Evolutionary conservation across 2,113 vertebrate species (phyloP), one percentile per base, ranked within the genome.

Genomic region (Sebastes schlegelii): DNA sequence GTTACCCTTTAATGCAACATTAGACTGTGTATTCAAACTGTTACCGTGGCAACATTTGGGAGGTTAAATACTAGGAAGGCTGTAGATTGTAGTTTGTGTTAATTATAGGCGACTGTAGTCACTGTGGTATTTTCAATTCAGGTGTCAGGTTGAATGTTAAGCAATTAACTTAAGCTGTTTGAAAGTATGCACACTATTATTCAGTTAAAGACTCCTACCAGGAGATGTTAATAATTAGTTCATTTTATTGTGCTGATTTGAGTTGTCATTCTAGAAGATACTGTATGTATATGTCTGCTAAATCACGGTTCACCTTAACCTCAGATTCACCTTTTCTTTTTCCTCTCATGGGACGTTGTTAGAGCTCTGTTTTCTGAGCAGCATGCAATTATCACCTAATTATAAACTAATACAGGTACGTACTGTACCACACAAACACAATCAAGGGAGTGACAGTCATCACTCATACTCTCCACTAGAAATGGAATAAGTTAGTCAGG

Each of bases 321-420:
- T 74, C 3, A 26, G 26, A 74, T 55, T 74, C 19, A 6, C 11
- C 58, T 67, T 60, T 51, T 19, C 55, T 52, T 66, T 23, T 17
- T 8, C 43, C 54, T 84, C 86, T 77, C 85, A 6, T 55, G 89
- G 82, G 89, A 85, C 64, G 16, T 91, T 82, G 86, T 92, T 92
- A 90, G 80, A 80, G 45, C 7, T 64, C 60, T 74, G 45, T 54
- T 80, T 26, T 65, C 11, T 45, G 21, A 79, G 26, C 70, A 68
- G 54, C 77, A 52, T 49, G 10, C 46, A 82, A 52, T 89, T 82
- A 77, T 88, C 67, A 77, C 79, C 80, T 88, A 49, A 72, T 84
- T 79, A 66, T 43, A 78, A 34, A 46, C 55, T 70, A 79, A 26
- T 58, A 66, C 34, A 34, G 34, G 34, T 34, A 34, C 19, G 34